Base-by-base conservation (phyloP, 2,888 invertebrate genomes). In the Andrena bucephala region DNA sequence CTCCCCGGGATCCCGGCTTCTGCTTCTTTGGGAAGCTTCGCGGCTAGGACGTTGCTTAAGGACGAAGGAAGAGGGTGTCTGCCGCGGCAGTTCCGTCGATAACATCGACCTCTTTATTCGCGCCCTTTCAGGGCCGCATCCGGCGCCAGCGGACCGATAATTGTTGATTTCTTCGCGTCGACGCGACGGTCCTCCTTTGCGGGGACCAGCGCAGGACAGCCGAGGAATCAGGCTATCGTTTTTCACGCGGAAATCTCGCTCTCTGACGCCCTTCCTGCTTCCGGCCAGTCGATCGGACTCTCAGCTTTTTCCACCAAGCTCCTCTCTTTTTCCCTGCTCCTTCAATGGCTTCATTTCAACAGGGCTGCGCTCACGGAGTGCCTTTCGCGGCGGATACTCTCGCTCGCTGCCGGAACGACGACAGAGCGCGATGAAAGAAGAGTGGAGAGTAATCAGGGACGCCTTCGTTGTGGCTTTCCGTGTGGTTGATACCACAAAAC, bases 91-190 rank as follows among this genome's bases (percentile, higher is more conserved):
- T 57, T 50, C 50, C 20, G 36, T 57, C 76, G 84, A 84, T 83
- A 82, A 67, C 60, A 79, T 79, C 79, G 62, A 42, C 42, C 71
- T 70, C 77, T 78, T 72, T 73, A 73, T 74, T 31, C 10, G 20
- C 79, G 77, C 33, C 72, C 72, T 65, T 48, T 69, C 57, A 1
- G 74, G 76, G 66, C 10, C 60, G 68, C 65, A 54, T 81, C 77
- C 73, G 72, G n/a, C 31, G 27, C 8, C 20, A 24, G 57, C 70
- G 50, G 63, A 31, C 74, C 84, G 75, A 81, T 81, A 81, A 83
- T 84, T 84, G 83, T 80, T 72, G 79, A 73, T 59, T 79, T 73
- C 76, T 73, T 68, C 52, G 73, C 1, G 63, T 57, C 66, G 16
- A 33, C 16, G 24, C 16, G 31, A 52, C 31, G 24, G 42, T 5